A percentile compares a stretch with the other conserved stretches of the same genome.
phyloP scores from a whole-genome alignment of 1,140 invertebrate genomes.

The Drosophila rhopaloa region DNA sequence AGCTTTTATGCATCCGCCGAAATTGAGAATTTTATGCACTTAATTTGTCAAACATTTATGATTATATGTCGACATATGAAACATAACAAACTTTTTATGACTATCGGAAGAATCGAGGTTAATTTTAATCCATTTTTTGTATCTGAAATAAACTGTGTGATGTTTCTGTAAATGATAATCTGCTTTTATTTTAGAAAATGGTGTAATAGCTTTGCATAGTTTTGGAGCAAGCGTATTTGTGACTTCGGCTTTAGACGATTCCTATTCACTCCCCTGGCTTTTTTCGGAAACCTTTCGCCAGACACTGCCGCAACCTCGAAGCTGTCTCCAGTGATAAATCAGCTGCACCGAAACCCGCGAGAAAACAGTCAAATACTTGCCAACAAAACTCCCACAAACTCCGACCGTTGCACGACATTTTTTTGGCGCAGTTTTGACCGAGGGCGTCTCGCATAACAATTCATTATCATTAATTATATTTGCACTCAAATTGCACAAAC shows the following conservation, averaged over 20 bases:
- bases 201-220: too few relatives aligned
- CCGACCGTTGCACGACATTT: conserved; percentile 61
- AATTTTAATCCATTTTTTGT: too few relatives aligned
- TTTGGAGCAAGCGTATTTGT: not conserved
- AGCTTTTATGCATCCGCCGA: not conserved
- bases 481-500: conserved; percentile 55
- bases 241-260: not conserved
- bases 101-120: too few relatives aligned
- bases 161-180: too few relatives aligned
- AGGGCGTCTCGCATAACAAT: conserved; percentile 75
- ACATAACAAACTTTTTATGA: too few relatives aligned
- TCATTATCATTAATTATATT: conserved; percentile 83
- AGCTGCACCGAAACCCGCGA: conserved; percentile 31
- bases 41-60: too few relatives aligned
- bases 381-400: conserved; percentile 40
- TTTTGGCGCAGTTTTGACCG: conserved; percentile 15
- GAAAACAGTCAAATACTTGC: conserved; percentile 36
- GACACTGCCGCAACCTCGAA: conserved; percentile 35
- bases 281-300: conserved; percentile 69
- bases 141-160: too few relatives aligned
- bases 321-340: conserved; percentile 67
- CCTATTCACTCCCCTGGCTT: too few relatives aligned
- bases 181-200: too few relatives aligned
- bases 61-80: too few relatives aligned
- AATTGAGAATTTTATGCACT: too few relatives aligned